Conservation (phyloP, 2,888 invertebrate genomes). For the Pristionchus mayeri region DNA sequence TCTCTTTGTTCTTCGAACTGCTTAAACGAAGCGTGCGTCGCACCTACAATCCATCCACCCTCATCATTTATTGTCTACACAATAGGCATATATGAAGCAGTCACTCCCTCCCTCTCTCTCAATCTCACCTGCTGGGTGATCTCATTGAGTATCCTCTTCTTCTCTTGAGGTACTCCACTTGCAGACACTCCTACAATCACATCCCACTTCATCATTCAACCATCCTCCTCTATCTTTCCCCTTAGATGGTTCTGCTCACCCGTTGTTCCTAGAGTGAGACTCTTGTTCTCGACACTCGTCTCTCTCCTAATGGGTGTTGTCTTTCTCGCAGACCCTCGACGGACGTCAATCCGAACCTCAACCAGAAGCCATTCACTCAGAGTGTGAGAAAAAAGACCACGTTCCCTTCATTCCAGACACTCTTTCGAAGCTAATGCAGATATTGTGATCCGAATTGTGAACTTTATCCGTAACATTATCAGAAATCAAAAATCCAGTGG, state of each 20-base stretch:
- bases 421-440: no score
- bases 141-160: constrained; percentile 63
- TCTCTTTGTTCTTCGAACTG: constrained; percentile 55
- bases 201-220: background rate
- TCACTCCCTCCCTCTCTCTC: background rate
- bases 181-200: constrained; percentile 52
- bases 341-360: constrained; percentile 19
- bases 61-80: background rate
- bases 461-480: no score
- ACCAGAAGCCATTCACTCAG: background rate
- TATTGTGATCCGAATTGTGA: no score
- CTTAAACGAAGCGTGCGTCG: constrained; percentile 35
- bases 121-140: constrained; percentile 57
- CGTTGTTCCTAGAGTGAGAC: constrained; percentile 15
- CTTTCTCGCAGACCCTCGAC: constrained; percentile 23
- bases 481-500: no score
- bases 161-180: constrained; percentile 54
- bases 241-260: constrained; percentile 13
- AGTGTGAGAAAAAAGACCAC: no score
- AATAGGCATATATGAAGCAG: background rate
- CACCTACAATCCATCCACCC: background rate
- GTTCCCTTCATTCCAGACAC: no score
- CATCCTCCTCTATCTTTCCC: background rate
- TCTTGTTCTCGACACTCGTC: constrained; percentile 28
- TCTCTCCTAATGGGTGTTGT: constrained; percentile 42